Percentiles rank a stretch among this genome's conserved stretches.
Conservation (phyloP, 2,113 vertebrate species). For the Eleginops maclovinus region DNA sequence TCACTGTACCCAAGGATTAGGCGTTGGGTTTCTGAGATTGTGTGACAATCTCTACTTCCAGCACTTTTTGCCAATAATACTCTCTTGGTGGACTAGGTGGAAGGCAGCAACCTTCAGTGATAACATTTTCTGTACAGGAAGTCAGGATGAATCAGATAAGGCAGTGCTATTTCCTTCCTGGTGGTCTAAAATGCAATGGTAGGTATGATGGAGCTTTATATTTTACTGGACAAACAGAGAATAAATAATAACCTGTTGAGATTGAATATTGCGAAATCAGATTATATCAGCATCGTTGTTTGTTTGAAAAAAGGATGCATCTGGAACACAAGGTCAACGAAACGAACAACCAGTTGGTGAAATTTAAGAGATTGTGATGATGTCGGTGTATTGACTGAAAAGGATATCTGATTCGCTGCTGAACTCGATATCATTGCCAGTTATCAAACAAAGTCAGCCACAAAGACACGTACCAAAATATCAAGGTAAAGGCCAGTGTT, state of each 20-base stretch:
- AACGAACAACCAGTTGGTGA: background rate
- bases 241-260: background rate
- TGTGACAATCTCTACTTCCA: background rate
- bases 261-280: slow-evolving; percentile 1
- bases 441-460: background rate
- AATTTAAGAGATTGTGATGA: background rate
- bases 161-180: background rate
- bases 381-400: background rate
- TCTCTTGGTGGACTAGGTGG: background rate
- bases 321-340: background rate
- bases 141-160: slow-evolving; percentile 15
- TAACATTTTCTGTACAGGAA: slow-evolving; percentile 7
- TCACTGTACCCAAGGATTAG: background rate
- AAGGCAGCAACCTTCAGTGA: slow-evolving; percentile 8
- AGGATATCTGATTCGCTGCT: background rate
- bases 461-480: background rate
- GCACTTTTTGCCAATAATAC: background rate
- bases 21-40: background rate
- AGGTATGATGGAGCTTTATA: background rate
- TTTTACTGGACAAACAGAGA: slow-evolving; percentile 4
- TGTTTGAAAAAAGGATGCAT: too few species aligned
- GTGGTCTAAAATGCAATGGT: slow-evolving; percentile 15
- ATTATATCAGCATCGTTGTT: too few species aligned
- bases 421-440: background rate
- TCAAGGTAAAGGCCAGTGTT: background rate